Conservation (phyloP, 2,113 vertebrate genomes). For the Odocoileus hemionus region DNA sequence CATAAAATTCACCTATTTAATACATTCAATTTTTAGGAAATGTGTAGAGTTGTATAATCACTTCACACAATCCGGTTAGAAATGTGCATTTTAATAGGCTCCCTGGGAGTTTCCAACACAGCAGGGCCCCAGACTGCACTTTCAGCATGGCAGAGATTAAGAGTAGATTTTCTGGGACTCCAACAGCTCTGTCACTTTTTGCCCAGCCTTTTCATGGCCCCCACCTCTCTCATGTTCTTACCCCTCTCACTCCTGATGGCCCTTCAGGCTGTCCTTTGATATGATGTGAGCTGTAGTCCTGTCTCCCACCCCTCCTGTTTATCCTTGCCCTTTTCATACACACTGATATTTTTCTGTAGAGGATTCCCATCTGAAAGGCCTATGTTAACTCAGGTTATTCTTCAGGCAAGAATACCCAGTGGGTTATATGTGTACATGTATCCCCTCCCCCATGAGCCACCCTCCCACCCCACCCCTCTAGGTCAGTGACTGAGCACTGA, state of each 20-base stretch:
- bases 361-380: neutral
- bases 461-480: no score
- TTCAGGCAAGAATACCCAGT: no score
- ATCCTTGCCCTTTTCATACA: neutral
- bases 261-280: neutral
- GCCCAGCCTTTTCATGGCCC: neutral
- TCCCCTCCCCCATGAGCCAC: no score
- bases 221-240: neutral
- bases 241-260: neutral
- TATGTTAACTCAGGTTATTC: neutral
- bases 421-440: no score
- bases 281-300: neutral
- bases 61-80: neutral
- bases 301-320: neutral
- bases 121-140: neutral
- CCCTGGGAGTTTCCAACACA: neutral
- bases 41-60: neutral
- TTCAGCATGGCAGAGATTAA: neutral
- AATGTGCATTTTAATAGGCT: neutral
- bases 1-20: neutral
- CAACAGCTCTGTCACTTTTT: neutral
- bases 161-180: neutral
- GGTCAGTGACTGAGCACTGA: no score
- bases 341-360: neutral
- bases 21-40: neutral